Percentiles rank a stretch among this genome's conserved stretches.
These are phyloP conservation scores for Nesoenas mayeri DNA, from an alignment of 2,113 vertebrate species.

Conservation along the genomic window DNA sequence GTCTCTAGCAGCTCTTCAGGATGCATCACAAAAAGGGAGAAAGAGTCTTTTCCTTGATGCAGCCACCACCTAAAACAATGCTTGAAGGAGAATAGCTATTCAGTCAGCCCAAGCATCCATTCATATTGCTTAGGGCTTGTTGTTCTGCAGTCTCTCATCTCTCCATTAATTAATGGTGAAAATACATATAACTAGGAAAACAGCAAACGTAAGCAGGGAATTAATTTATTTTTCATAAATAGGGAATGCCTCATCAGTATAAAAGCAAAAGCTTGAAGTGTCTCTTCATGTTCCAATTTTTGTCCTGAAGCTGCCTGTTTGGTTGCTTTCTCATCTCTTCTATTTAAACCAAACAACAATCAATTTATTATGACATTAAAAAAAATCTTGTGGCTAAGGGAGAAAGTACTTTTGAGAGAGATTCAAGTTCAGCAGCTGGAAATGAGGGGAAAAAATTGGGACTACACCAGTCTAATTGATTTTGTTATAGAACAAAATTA, in stretches of 20 bases:
- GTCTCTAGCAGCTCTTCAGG: neutral
- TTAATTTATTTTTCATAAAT: slow-evolving; percentile 73
- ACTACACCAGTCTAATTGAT: slow-evolving; percentile 76
- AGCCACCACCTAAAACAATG: slow-evolving; percentile 57
- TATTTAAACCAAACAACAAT: slow-evolving; percentile 72
- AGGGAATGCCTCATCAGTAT: slow-evolving; percentile 41
- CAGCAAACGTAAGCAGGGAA: slow-evolving; percentile 49
- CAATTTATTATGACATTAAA: slow-evolving; percentile 71
- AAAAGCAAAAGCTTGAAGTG: slow-evolving; percentile 64
- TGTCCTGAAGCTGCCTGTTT: slow-evolving; percentile 67
- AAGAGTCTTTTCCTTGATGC: slow-evolving; percentile 44
- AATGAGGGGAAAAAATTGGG: slow-evolving; percentile 55
- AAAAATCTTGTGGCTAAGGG: slow-evolving; percentile 59
- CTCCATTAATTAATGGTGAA: slow-evolving; percentile 69
- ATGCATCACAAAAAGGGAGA: slow-evolving; percentile 17
- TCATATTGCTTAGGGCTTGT: slow-evolving; percentile 48
- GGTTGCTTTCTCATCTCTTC: slow-evolving; percentile 45
- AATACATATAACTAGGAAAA: slow-evolving; percentile 64
- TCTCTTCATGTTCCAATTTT: slow-evolving; percentile 71
- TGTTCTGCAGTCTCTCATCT: slow-evolving; percentile 48
- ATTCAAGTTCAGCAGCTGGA: slow-evolving; percentile 74
- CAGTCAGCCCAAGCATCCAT: slow-evolving; percentile 14
- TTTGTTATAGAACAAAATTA: slow-evolving; percentile 73
- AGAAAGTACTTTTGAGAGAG: slow-evolving; percentile 71
- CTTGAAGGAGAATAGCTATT: slow-evolving; percentile 36